Conservation (phyloP, 2,888 invertebrate species). For the Buathra laborator region DNA sequence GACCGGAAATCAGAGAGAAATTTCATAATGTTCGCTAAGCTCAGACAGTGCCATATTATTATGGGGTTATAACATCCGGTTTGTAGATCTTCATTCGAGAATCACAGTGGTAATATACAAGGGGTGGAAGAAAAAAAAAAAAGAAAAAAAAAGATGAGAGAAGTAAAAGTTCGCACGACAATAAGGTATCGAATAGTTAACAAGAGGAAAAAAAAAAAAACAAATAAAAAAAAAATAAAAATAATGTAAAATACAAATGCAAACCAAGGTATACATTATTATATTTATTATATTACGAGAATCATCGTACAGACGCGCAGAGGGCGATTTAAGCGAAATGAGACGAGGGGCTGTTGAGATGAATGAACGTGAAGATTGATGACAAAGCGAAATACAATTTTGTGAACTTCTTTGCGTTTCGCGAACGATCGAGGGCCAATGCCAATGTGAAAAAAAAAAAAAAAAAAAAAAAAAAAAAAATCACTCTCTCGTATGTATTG, state of each 20-base stretch:
- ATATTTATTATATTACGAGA: conserved; percentile 83
- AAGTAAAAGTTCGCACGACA: conserved; percentile 84
- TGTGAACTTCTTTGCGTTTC: conserved; percentile 17
- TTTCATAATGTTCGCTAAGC: conserved; percentile 47
- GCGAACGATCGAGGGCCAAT: conserved; percentile 61
- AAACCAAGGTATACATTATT: conserved; percentile 84
- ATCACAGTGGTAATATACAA: conserved; percentile 45
- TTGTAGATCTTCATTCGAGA: conserved; percentile 49
- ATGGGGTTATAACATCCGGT: conserved; percentile 49
- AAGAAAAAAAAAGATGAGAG: conserved; percentile 62
- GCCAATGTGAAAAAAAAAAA: conserved; percentile 29
- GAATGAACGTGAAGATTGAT: background rate
- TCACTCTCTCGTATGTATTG: conserved; percentile 49
- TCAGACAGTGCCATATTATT: conserved; percentile 30
- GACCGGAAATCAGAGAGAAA: conserved; percentile 30
- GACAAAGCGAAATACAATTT: conserved; percentile 2
- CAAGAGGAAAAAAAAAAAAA: conserved; percentile 75
- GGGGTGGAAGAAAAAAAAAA: conserved; percentile 36
- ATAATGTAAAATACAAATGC: conserved; percentile 84
- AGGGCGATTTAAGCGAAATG: conserved; percentile 60
- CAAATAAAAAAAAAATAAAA: conserved; percentile 73
- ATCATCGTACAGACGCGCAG: conserved; percentile 75
- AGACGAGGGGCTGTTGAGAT: conserved; percentile 33
- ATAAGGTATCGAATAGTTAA: conserved; percentile 85
- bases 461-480: conserved; percentile 1